phyloP scores from a whole-genome alignment of 2,113 vertebrate species.

The Buteo buteo region DNA sequence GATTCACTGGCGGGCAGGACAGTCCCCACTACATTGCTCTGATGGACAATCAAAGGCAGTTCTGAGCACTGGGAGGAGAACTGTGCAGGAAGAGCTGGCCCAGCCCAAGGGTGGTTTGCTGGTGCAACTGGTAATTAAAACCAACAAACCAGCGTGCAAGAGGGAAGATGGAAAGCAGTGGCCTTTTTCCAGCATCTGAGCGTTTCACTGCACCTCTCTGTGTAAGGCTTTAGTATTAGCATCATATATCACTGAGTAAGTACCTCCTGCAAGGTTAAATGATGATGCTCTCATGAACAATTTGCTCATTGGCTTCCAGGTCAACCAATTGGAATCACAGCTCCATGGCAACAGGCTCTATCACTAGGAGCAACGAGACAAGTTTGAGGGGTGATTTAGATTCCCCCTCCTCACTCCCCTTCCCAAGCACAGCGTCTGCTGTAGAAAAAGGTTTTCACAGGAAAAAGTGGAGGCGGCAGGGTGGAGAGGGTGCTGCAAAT shows the following conservation, averaged over 20 bases:
- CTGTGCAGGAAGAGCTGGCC: too few species aligned
- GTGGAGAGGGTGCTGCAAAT: not conserved
- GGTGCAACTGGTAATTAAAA: not conserved
- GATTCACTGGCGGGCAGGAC: not conserved
- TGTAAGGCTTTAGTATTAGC: not conserved
- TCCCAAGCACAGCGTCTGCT: not conserved
- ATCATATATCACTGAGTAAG: not conserved
- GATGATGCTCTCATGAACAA: conserved; percentile 33
- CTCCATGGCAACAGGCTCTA: conserved; percentile 91
- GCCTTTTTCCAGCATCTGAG: not conserved
- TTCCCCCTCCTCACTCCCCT: not conserved
- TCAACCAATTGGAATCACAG: conserved; percentile 81
- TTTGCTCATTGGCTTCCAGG: conserved; percentile 78
- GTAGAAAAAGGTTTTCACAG: not conserved
- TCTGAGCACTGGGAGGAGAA: not conserved
- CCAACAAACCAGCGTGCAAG: not conserved
- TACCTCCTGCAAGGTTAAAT: conserved; percentile 46
- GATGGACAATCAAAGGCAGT: not conserved
- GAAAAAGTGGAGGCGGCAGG: not conserved
- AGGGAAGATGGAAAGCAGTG: not conserved
- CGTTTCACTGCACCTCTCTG: not conserved
- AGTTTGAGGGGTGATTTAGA: conserved; percentile 45
- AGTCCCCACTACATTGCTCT: not conserved
- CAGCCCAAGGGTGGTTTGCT: not conserved
- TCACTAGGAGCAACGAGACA: conserved; percentile 82